Percentiles rank a stretch among this genome's conserved stretches.
Conservation (phyloP, 2,797 vertebrate species). For the Pyrocephalus nanus region DNA sequence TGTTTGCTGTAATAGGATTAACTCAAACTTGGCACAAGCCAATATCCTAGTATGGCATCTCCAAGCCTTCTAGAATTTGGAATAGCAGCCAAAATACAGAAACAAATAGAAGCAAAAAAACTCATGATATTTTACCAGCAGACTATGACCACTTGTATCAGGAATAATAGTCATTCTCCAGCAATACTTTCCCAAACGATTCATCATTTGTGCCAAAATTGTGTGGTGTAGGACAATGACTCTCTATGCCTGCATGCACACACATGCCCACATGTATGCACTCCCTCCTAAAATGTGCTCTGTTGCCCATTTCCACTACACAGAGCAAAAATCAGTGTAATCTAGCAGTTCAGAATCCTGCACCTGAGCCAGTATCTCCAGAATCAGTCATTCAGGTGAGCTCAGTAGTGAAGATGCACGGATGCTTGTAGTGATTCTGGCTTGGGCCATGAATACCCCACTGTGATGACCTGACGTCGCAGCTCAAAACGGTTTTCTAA, state of each 20-base stretch:
- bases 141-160: not conserved
- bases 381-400: not conserved
- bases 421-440: not conserved
- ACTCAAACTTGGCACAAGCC: not conserved
- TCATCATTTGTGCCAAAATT: not conserved
- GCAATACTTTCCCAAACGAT: not conserved
- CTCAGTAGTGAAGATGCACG: not conserved
- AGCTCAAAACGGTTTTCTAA: not conserved
- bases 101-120: not conserved
- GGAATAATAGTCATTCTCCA: not conserved
- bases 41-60: not conserved
- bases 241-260: rapidly evolving
- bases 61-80: not conserved
- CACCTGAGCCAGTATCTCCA: not conserved
- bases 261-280: rapidly evolving
- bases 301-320: not conserved
- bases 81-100: not conserved
- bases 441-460: not conserved
- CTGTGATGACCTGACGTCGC: rapidly evolving
- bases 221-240: not conserved
- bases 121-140: not conserved
- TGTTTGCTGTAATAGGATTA: not conserved
- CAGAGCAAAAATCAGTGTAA: rapidly evolving
- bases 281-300: not conserved
- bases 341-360: not conserved